Base-by-base conservation (phyloP, 2,888 invertebrate species). In the Holacanthella duospinosa region DNA sequence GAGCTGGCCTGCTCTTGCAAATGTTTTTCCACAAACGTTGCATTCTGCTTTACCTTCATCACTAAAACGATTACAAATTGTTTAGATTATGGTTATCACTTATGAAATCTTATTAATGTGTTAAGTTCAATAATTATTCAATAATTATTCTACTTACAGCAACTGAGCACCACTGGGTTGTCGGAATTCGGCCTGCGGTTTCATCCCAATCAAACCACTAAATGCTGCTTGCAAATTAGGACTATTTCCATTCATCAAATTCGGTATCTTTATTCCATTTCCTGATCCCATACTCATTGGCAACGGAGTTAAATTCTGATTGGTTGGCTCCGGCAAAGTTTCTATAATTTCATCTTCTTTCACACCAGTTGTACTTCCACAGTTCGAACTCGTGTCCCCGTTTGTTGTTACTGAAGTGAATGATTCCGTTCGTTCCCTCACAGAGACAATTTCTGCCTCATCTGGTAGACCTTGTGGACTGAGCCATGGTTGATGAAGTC, bases 1-100 rank as follows among this genome's bases (percentile, higher is more conserved):
- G 67, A 95, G 80, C 75, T 94, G 93, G 66, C 90, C 90, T 66
- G 90, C 88, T 77, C 94, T 92, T 67, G 86, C 88, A 79, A 96
- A 96, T 61, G 87, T 87, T 78, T 94, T 93, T 72, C 88, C 86
- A 79, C 96, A 96, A 75, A 94, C 87, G 62, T 83, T 84, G 75
- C 92, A 93, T 36, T 87, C 84, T 72, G 87, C 85, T 62, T 86
- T 83, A 0, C 87, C 87, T 74, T 88, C 88, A 74, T 86, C 86
- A 75, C 84, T 82, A 55, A 26, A 59, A 62, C 27, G 26, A 43
- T 9, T 9, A 36, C 36, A 36, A 16, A 16, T 21, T 25, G 44
- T 57, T 62, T 27, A 55, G 26, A 48, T 21, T 21, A 4, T 48
- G 48, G 21, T 36, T 16, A 48, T 16, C 21, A 48, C n/a, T n/a